Evolutionary conservation across 37 sponge, comb jelly and placozoan genomes (phyloP).

Genomic region (Petrosia ficiformis): DNA sequence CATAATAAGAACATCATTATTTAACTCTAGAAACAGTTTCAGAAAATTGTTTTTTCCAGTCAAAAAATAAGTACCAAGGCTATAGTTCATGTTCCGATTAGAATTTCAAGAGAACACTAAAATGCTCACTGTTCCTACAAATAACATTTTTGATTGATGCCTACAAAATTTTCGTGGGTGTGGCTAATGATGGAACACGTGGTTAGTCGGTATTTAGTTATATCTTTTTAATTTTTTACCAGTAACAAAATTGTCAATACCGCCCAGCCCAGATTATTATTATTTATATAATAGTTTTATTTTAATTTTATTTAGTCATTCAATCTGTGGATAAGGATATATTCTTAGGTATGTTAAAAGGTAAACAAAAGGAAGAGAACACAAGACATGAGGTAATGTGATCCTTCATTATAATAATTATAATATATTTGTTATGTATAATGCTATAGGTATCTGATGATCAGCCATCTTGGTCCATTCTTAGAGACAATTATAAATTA

Average conservation of each 20-base stretch:
- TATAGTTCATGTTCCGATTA: too few species aligned
- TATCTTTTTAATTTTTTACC: neutral
- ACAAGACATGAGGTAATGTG: neutral
- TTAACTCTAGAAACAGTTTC: too few species aligned
- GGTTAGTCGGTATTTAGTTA: too few species aligned
- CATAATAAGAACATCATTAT: too few species aligned
- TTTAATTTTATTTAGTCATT: slow-evolving; percentile 23
- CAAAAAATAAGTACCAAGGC: too few species aligned
- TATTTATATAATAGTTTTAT: neutral
- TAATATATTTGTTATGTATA: neutral
- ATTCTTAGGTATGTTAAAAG: slow-evolving; percentile 57
- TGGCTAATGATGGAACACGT: too few species aligned
- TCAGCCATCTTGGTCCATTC: slow-evolving; percentile 24
- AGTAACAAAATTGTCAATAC: neutral
- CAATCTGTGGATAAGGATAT: slow-evolving; percentile 38
- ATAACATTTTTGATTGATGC: too few species aligned
- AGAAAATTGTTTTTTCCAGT: too few species aligned
- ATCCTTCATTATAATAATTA: neutral
- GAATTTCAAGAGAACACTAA: too few species aligned
- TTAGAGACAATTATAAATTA: slow-evolving; percentile 16
- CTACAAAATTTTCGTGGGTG: too few species aligned
- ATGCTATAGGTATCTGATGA: slow-evolving; percentile 1
- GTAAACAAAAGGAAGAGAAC: neutral
- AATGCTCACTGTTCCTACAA: too few species aligned
- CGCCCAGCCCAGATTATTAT: neutral